Evolutionary conservation across 1,140 invertebrate species (phyloP).

Genomic region (Chrysoperla carnea): DNA sequence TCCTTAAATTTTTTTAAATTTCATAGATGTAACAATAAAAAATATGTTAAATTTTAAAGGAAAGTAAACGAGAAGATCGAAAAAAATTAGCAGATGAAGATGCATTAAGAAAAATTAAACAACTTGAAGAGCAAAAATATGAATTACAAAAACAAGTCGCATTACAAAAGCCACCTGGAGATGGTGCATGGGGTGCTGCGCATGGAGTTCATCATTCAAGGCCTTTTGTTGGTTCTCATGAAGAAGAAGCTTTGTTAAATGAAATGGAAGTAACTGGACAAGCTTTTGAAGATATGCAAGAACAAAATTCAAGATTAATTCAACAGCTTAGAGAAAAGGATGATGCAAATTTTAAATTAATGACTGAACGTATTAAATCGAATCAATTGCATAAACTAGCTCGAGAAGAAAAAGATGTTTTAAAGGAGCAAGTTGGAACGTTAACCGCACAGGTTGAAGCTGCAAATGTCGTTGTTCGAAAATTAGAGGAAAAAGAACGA

Average conservation of each 20-base stretch:
- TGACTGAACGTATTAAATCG: slow-evolving; percentile 95
- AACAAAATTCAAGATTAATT: slow-evolving; percentile 90
- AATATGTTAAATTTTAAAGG: slow-evolving; percentile 27
- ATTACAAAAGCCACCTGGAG: slow-evolving; percentile 59
- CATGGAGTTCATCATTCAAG: slow-evolving; percentile 8
- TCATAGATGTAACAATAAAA: too few species aligned
- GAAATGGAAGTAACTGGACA: slow-evolving; percentile 99
- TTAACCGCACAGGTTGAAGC: slow-evolving; percentile 87
- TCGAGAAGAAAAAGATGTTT: slow-evolving; percentile 81
- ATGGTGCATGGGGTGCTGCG: slow-evolving; percentile 26
- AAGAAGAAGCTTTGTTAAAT: slow-evolving; percentile 92
- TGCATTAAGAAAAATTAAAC: slow-evolving; percentile 84
- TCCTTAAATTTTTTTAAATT: too few species aligned
- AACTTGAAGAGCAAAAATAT: slow-evolving; percentile 80
- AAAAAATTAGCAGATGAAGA: slow-evolving; percentile 91
- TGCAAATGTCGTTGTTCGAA: slow-evolving; percentile 84
- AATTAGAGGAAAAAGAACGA: slow-evolving; percentile 93
- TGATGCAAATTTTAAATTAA: slow-evolving; percentile 98
- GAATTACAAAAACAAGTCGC: slow-evolving; percentile 67
- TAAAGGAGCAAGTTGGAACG: slow-evolving; percentile 73
- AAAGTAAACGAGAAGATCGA: slow-evolving; percentile 79
- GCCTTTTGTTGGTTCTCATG: slow-evolving; percentile 28
- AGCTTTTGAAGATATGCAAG: slow-evolving; percentile 99
- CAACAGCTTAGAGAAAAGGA: slow-evolving; percentile 95
- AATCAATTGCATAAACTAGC: slow-evolving; percentile 91